Evolutionary conservation across 2,888 invertebrate species (phyloP), one percentile per base, ranked within the genome.

Genomic region (Unio delphinus): DNA sequence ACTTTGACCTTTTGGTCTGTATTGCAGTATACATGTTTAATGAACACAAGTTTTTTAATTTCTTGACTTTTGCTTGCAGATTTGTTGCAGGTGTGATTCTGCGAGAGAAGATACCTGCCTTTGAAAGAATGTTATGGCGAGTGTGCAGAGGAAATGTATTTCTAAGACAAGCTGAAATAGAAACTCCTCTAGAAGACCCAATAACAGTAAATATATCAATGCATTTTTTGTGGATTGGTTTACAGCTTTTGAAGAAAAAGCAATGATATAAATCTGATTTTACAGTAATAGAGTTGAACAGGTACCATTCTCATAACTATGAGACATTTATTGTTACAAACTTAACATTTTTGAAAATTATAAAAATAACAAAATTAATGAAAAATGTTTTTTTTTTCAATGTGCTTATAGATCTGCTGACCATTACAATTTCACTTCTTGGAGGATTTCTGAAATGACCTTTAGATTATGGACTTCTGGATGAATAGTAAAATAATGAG

Each of bases 61-160:
- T 45, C 45, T 45, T 70, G 18, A 4, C 56, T 55, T 66, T 56
- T 8, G 2, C 26, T 56, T 72, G n/a, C 72, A 95, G 98, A 90
- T 99, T 99, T 93, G 98, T 99, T 79, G 98, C 99, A 86, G 99
- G 99, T 78, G 99, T 99, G 74, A 98, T 99, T 84, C 92, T 96
- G 73, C 93, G 98, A 61, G 99, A 99, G 91, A 93, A 97, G 75
- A 94, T 99, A 77, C 98, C 98, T 55, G 95, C 97, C 11, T 99
- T 99, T 91, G 99, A 99, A 92, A 76, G 89, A 56, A 98, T 99
- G 96, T 91, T 99, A 81, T 99, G 99, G 99, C 93, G 99, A 79
- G 98, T 97, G 26, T 99, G 98, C 89, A 93, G 99, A 73, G 99
- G 99, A 80, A 90, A 90, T 75, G 99, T 99, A 64, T 99, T 99